Evolutionary conservation across 2,797 vertebrate species (phyloP), one percentile per base, ranked within the genome.

Genomic region (Lemur catta): DNA sequence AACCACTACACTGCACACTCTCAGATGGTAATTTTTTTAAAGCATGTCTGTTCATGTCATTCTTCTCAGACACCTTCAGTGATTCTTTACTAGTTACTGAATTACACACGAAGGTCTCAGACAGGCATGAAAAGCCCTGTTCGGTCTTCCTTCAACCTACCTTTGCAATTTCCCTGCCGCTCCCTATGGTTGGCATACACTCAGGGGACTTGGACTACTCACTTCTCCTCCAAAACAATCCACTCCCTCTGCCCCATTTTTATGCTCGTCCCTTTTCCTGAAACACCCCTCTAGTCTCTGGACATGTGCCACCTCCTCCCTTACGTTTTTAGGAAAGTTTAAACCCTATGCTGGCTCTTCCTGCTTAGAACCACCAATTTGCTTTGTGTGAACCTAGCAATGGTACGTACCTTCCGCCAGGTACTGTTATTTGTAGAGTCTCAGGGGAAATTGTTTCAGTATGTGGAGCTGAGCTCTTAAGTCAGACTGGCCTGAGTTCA

Each of bases 391-490:
- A 10, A 41, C 52, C 89, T 46, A 33, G 20, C 0, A 22, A 59
- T 0, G 0, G 63, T 3, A 6, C 0, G 4, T 5, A 15, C 38
- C 33, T 72, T 41, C 67, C 28, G 35, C 33, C 26, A 6, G 0
- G 4, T 11, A 3, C n/a, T 15, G 81, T 59, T 72, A 72, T 33
- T 55, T 81, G 43, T 7, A 2, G 33, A 3, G 28, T 63, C 72
- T 81, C 41, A 2, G 35, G 59, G n/a, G 38, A 57, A 93, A 38
- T 6, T 15, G 84, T 76, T 81, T 55, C 43, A 57, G 78, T 72
- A 14, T 9, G 38, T 20, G 20, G 63, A 74, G 43, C 76, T 82
- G 55, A 55, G 55, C n/a, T 74, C 59, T 72, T 10, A 38, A 17
- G 50, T 57, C 65, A 89, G 30, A 55, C 10, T 69, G 72, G 81